Evolutionary conservation across 2,888 invertebrate species (phyloP), one percentile per base, ranked within the genome.

Genomic region (Eupithecia subumbrata): DNA sequence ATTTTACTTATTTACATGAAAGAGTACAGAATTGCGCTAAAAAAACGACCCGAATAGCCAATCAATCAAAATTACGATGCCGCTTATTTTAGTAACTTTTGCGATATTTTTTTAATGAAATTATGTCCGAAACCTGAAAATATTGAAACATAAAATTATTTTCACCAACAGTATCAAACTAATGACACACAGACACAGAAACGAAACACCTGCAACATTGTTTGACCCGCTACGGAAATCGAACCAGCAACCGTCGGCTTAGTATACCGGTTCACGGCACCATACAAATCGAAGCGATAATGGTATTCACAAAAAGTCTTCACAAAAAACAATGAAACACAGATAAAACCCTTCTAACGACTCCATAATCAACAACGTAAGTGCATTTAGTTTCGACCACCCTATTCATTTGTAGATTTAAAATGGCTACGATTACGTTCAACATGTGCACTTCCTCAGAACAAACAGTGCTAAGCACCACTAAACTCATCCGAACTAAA

Each of bases 401-500:
- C 43, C 45, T 25, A 18, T 43, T 67, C 73, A 73, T 77, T 77
- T 73, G 73, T 73, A 71, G 52, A 75, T 71, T 72, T 73, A 52
- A 77, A 77, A 77, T 77, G 52, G 77, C 72, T 63, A 64, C 74
- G 68, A 77, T 77, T 73, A 77, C 71, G 77, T 68, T 34, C 30
- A 77, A 73, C 75, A 75, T 71, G 73, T 77, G 75, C 75, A 77
- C 77, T 75, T 73, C 73, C 75, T 75, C 77, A 72, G 74, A 74
- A 69, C 73, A 73, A 77, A 77, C 75, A 75, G 75, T 69, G 75
- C 73, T 75, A 77, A 77, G 77, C 73, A 75, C 77, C 77, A 73
- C 75, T 75, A 71, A 77, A 75, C 77, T 75, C 77, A 79, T 74
- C 78, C 66, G 52, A 75, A 77, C 76, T 78, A 78, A 74, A 71